Evolutionary conservation across 2,797 vertebrate genomes (phyloP).

Genomic region (Typhlichthys eigenmanni): DNA sequence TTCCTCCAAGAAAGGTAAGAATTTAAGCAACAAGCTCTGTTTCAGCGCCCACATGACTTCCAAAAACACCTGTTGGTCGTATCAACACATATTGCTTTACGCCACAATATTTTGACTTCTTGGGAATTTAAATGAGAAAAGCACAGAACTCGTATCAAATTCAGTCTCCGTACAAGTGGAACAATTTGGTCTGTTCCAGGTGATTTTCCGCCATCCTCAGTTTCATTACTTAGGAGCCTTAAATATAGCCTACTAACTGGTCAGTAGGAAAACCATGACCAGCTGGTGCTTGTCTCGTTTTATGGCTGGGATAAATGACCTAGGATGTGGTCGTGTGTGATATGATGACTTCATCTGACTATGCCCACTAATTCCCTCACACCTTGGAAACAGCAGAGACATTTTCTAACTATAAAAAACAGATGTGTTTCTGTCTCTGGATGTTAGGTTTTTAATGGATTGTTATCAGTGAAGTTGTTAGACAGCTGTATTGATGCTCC

Average conservation of each 20-base stretch:
- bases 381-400: not conserved
- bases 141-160: constrained; percentile 4
- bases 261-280: constrained; percentile 28
- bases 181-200: constrained; percentile 36
- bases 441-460: no score
- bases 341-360: not conserved
- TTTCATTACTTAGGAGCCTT: constrained; percentile 43
- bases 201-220: constrained; percentile 13
- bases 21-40: constrained; percentile 19
- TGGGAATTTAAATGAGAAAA: constrained; percentile 26
- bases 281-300: not conserved
- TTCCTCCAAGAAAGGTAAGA: constrained; percentile 47
- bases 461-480: not conserved
- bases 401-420: not conserved
- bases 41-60: constrained; percentile 28
- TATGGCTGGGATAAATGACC: constrained; percentile 7
- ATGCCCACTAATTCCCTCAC: constrained; percentile 1
- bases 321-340: not conserved
- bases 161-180: constrained; percentile 29
- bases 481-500: not conserved
- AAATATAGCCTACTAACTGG: constrained; percentile 33
- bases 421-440: not conserved
- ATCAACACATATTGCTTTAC: constrained; percentile 38
- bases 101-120: constrained; percentile 18
- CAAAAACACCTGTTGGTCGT: constrained; percentile 45